Evolutionary conservation across 1,140 invertebrate genomes (phyloP), one percentile per base, ranked within the genome.

Genomic region (Triops cancriformis): DNA sequence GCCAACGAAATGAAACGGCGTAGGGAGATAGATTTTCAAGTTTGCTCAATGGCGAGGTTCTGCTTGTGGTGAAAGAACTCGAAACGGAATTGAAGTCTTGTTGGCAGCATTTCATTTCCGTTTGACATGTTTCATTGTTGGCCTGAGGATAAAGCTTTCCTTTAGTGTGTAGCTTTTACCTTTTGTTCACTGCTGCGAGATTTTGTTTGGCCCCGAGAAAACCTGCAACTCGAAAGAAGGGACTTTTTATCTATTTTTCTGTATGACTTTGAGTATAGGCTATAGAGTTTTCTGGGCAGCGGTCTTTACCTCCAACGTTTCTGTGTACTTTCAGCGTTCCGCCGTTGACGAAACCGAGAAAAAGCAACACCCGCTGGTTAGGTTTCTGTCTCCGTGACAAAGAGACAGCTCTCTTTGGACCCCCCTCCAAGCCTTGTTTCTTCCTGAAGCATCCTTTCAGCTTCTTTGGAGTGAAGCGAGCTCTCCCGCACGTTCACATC

Each of bases 371-470:
- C 51, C 23, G 51, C 51, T 64, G 51, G 51, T 64, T 64, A 6
- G 51, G 51, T 64, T 12, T 64, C 51, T 64, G 51, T 64, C 51
- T 64, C 51, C 51, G 51, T 64, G 51, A 64, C 51, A 64, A 64
- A 64, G 51, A 64, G 51, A 64, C 51, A 64, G 51, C 51, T 64
- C 31, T 37, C 23, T 23, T 64, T 64, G 10, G 51, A 64, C 51
- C 51, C 51, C 51, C 51, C 51, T 64, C 51, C 51, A 64, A 64
- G 51, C 10, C 51, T 64, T 64, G 51, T 64, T 64, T 64, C 51
- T 64, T 64, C 51, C 23, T 64, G 18, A 23, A 64, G 51, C 51
- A 64, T 64, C 51, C 51, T 64, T 64, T n/a, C 14, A 23, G 51
- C 9, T 14, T 64, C 51, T 64, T 23, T 18, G 51, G 51, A 64